Percentiles rank a stretch among this genome's conserved stretches.
phyloP scores from a whole-genome alignment of 1,140 invertebrate species.

The Sitobion miscanthi region DNA sequence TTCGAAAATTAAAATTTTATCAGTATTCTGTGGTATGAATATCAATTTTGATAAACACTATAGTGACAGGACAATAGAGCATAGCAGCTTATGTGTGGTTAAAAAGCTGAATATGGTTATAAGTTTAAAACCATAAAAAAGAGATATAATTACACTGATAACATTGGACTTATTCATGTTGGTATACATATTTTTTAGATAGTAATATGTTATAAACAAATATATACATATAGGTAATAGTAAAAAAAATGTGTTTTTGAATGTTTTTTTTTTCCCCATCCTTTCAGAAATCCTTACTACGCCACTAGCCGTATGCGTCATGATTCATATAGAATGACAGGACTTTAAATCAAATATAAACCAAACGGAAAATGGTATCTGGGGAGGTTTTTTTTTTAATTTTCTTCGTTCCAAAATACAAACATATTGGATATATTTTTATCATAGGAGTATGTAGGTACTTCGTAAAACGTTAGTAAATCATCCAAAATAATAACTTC shows the following conservation, averaged over 20 bases:
- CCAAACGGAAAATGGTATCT: background rate
- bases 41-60: background rate
- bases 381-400: background rate
- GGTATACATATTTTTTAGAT: background rate
- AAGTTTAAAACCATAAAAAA: background rate
- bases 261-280: background rate
- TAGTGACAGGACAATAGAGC: background rate
- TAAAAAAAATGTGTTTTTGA: background rate
- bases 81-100: background rate
- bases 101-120: background rate
- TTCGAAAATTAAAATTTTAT: background rate
- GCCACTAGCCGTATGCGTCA: background rate
- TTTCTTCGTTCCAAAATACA: background rate
- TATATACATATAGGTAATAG: background rate
- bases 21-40: background rate
- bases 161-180: background rate
- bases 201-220: background rate
- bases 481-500: background rate
- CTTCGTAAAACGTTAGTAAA: constrained; percentile 2
- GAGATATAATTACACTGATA: background rate
- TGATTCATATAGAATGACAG: background rate
- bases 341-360: constrained; percentile 36
- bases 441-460: background rate
- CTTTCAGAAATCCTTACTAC: background rate
- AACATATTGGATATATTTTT: background rate